These are phyloP conservation scores for Penaeus indicus DNA, from an alignment of 1,140 invertebrate genomes.

Conservation along the genomic window DNA sequence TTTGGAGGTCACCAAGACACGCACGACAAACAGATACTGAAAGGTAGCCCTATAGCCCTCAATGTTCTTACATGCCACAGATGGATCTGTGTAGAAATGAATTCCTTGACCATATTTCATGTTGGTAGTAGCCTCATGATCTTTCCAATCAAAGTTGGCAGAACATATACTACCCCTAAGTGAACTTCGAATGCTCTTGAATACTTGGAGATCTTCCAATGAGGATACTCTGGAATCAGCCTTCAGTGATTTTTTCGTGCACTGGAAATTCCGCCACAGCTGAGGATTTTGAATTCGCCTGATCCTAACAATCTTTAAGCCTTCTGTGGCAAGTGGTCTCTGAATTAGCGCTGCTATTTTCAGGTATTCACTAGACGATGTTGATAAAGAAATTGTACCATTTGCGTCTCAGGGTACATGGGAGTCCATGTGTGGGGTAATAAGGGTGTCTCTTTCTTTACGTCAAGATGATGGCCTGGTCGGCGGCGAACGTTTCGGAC, in stretches of 20 bases:
- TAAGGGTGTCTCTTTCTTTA: neutral
- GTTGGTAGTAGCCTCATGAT: slow-evolving; percentile 46
- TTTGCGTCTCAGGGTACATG: neutral
- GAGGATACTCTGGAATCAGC: neutral
- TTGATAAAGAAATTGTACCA: neutral
- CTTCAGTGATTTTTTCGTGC: slow-evolving; percentile 46
- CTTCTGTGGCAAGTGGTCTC: neutral
- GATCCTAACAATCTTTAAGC: slow-evolving; percentile 22
- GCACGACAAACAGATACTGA: slow-evolving; percentile 48
- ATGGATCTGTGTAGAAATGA: slow-evolving; percentile 44
- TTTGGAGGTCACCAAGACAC: slow-evolving; percentile 41
- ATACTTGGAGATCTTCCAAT: slow-evolving; percentile 43
- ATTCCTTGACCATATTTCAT: slow-evolving; percentile 45
- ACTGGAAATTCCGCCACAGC: slow-evolving; percentile 52
- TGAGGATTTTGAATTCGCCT: slow-evolving; percentile 57
- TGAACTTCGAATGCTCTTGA: slow-evolving; percentile 45
- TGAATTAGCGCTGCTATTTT: no score
- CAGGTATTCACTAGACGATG: slow-evolving; percentile 22
- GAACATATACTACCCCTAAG: slow-evolving; percentile 41
- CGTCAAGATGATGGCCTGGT: slow-evolving; percentile 16
- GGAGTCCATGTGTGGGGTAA: neutral
- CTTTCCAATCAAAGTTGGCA: slow-evolving; percentile 63
- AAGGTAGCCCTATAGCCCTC: neutral
- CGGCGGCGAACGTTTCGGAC: slow-evolving; percentile 30
- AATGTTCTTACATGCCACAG: neutral